phyloP scores from a whole-genome alignment of 2,888 invertebrate genomes.

The Pelosia muscerda region DNA sequence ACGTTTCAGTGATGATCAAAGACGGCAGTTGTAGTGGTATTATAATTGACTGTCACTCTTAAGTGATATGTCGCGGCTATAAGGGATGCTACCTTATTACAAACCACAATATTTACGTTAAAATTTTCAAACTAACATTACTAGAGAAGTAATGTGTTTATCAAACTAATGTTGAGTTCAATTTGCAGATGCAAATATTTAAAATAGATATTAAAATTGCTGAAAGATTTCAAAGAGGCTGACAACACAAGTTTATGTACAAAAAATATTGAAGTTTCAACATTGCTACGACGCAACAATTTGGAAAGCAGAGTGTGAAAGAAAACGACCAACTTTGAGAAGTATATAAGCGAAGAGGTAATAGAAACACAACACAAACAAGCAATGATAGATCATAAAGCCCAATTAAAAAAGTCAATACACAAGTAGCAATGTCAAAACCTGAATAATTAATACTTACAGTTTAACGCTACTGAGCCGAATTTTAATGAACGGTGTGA shows the following conservation, averaged over 20 bases:
- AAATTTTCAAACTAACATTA: no score
- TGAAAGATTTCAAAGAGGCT: conserved; percentile 51
- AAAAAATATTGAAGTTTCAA: conserved; percentile 73
- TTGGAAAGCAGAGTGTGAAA: conserved; percentile 48
- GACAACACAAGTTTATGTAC: conserved; percentile 77
- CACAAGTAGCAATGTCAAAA: conserved; percentile 83
- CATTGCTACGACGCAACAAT: conserved; percentile 76
- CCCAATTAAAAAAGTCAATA: conserved; percentile 39
- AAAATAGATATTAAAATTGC: conserved; percentile 28
- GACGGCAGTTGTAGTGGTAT: conserved; percentile 60
- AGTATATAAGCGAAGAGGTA: conserved; percentile 61
- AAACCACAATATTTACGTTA: not conserved
- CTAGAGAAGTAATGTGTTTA: conserved; percentile 9
- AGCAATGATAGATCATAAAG: conserved; percentile 54
- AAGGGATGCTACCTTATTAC: conserved; percentile 5
- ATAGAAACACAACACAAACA: conserved; percentile 52
- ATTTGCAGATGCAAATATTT: conserved; percentile 26
- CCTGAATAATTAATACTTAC: conserved; percentile 69
- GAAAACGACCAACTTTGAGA: conserved; percentile 81
- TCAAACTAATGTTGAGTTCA: conserved; percentile 14
- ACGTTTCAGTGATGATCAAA: conserved; percentile 29
- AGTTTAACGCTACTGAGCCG: conserved; percentile 76
- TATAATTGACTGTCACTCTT: conserved; percentile 80
- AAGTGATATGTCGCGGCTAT: conserved; percentile 78
- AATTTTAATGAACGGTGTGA: conserved; percentile 73